These are phyloP conservation scores for Paedocypris sp. DNA, from an alignment of 2,113 vertebrate species.

Conservation along the genomic window DNA sequence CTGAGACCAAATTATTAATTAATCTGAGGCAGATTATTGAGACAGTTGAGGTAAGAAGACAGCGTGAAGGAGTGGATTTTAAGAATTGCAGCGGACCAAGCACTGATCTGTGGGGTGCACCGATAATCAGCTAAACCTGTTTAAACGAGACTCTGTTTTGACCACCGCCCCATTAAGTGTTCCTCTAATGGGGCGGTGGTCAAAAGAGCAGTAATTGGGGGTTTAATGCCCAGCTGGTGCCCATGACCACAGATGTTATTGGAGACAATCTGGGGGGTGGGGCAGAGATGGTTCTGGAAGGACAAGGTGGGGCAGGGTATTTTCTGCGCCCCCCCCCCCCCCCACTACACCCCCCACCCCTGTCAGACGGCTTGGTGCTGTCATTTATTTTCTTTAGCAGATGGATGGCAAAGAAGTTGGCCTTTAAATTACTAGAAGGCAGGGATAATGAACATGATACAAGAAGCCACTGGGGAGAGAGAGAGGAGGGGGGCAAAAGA, in stretches of 20 bases:
- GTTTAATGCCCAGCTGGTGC: slow-evolving; percentile 36
- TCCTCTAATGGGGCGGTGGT: slow-evolving; percentile 12
- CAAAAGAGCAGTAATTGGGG: slow-evolving; percentile 33
- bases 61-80: too few species aligned
- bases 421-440: slow-evolving; percentile 30
- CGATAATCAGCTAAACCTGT: not conserved
- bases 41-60: too few species aligned
- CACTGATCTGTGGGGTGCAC: too few species aligned
- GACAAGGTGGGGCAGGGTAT: not conserved
- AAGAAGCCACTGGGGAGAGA: not conserved
- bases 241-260: slow-evolving; percentile 31
- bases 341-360: slow-evolving; percentile 22
- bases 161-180: not conserved
- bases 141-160: not conserved
- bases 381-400: slow-evolving; percentile 37
- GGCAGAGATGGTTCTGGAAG: slow-evolving; percentile 21
- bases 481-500: too few species aligned
- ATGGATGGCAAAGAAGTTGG: slow-evolving; percentile 48
- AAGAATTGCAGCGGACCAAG: too few species aligned
- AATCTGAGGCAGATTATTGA: too few species aligned
- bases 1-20: too few species aligned
- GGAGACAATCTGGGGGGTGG: not conserved
- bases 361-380: slow-evolving; percentile 19
- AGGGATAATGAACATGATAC: not conserved
- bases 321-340: slow-evolving; percentile 7